Base-by-base conservation (phyloP, 2,888 invertebrate genomes). In the Acleris holmiana region DNA sequence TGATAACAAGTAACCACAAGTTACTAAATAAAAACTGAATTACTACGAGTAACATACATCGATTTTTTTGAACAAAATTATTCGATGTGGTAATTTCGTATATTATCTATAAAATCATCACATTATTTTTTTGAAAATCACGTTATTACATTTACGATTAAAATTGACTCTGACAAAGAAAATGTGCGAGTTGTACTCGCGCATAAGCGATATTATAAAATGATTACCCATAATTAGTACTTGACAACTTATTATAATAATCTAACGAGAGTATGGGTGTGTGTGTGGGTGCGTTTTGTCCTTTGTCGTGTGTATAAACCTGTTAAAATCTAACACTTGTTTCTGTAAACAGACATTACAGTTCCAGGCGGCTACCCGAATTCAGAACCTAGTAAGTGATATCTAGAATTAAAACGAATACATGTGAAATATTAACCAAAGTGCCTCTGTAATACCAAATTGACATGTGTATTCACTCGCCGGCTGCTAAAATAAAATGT, bases 371-470 rank as follows among this genome's bases (percentile, higher is more conserved):
- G 68, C 59, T 60, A 54, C 59, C 59, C 65, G 65, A 60, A 65
- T 65, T 65, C 65, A 65, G 54, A 55, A 54, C 55, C 41, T 55
- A 54, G 65, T 65, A 65, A 65, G 65, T 65, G 65, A 60, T 23
- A 47, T 46, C 51, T 63, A 4, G 51, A 58, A 63, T 58, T 51
- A 35, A 40, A 35, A 35, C 63, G 35, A 35, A 35, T 63, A 47
- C 40, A 58, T 59, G 64, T 64, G 64, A 40, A 35, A 35, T 21
- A 61, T 47, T 61, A 29, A 64, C 64, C 29, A 64, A 64, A 40
- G 59, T 57, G 35, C 46, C 25, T 35, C 25, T 35, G 6, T 46
- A 6, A 29, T 21, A 46, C 29, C 18, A 15, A n/a, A 53, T 40
- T 40, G 53, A 35, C 40, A 53, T 53, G 53, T 47, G 47, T 53